Base-by-base conservation (phyloP, 2,888 invertebrate genomes). In the Sinohyriopsis cumingii region DNA sequence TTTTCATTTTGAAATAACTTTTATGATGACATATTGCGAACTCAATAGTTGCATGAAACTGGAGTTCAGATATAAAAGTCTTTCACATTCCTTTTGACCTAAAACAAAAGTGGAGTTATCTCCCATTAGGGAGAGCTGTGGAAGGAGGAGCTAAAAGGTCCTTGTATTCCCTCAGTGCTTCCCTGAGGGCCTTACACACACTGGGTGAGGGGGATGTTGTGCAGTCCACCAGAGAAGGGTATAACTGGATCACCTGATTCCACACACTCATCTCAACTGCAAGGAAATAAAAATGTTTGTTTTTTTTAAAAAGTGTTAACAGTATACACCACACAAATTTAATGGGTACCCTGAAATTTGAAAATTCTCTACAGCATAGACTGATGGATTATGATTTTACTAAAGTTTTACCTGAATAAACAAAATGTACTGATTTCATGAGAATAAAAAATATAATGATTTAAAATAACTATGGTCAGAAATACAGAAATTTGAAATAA, bases 171-270 rank as follows among this genome's bases (percentile, higher is more conserved):
- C 95, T 93, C 76, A 98, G 92, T 22, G 96, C 96, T 89, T 95
- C 96, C 57, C 94, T 92, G 67, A 96, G 91, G 20, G 95, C 94
- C 76, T 94, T 92, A 63, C 95, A 95, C 20, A 96, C 95, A 91
- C 95, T 95, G 15, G 93, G 92, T 6, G 95, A 95, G 67, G 94
- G 93, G 20, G 95, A 95, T 65, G 95, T 94, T 53, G 79, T 95
- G 86, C 95, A 95, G 86, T 95, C 94, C 63, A 97, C 97, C 83
- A 98, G 92, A 87, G 93, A 93, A 0, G 97, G 97, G 92, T 98
- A 98, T 55, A 98, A 91, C 28, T 94, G 95, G 85, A 98, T 97
- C 69, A 98, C 91, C 88, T 97, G 96, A 88, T 95, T 94, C 98
- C 98, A 98, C 0, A 97, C 96, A 25, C 93, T 93, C 80, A 93